phyloP scores from a whole-genome alignment of 1,140 invertebrate genomes.

The Lysiphlebus fabarum region DNA sequence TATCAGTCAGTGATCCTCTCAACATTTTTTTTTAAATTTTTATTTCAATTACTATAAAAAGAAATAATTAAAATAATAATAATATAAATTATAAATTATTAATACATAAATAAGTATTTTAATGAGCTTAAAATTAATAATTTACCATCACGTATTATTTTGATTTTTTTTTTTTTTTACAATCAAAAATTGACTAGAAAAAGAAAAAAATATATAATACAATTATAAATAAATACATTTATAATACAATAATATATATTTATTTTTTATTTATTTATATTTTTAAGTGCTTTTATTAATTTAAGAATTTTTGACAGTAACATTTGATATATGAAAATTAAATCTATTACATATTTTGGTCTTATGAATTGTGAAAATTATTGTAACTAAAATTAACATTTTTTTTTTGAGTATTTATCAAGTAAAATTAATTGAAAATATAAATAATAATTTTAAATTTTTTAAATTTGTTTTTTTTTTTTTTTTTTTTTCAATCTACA shows the following conservation, averaged over 20 bases:
- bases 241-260: slow-evolving; percentile 22
- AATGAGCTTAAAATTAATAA: background rate
- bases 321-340: slow-evolving; percentile 7
- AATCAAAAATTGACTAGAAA: slow-evolving; percentile 31
- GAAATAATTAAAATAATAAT: too few relatives aligned
- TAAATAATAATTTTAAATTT: background rate
- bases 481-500: slow-evolving; percentile 2
- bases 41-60: too few relatives aligned
- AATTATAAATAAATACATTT: slow-evolving; percentile 28
- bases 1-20: slow-evolving; percentile 13
- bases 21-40: too few relatives aligned
- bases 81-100: background rate
- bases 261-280: slow-evolving; percentile 9
- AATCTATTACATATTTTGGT: slow-evolving; percentile 11
- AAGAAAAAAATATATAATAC: too few relatives aligned
- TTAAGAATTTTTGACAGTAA: slow-evolving; percentile 1
- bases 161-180: slow-evolving; percentile 20
- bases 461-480: slow-evolving; percentile 9
- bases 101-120: background rate
- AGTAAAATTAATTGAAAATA: background rate
- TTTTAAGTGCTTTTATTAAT: background rate
- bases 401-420: slow-evolving; percentile 16
- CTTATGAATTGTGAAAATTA: background rate
- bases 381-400: slow-evolving; percentile 6
- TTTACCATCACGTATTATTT: background rate